Conservation (phyloP, 2,888 invertebrate genomes). For the Drosophila fulvimacula region DNA sequence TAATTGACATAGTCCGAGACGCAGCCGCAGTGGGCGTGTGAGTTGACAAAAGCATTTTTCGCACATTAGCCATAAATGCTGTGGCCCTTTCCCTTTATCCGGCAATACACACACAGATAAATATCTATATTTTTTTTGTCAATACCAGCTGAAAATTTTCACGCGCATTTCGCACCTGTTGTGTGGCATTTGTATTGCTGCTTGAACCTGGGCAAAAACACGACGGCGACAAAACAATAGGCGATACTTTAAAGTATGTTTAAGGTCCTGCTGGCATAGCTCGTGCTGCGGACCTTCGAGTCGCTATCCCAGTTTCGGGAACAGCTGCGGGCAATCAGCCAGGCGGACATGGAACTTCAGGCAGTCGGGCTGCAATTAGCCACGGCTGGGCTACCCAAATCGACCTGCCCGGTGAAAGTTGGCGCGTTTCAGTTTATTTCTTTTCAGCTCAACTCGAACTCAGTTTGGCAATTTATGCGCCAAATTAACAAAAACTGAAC, state of each 20-base stretch:
- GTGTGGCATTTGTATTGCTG: conserved; percentile 63
- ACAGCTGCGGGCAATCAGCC: conserved; percentile 48
- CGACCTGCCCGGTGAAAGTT: conserved; percentile 70
- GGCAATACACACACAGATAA: neutral
- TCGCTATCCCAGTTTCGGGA: conserved; percentile 1
- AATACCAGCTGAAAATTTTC: conserved; percentile 46
- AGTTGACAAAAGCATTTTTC: conserved; percentile 81
- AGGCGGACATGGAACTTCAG: conserved; percentile 26
- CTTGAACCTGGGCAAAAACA: conserved; percentile 55
- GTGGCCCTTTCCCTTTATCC: conserved; percentile 20
- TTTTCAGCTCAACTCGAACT: conserved; percentile 22
- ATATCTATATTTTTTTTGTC: conserved; percentile 8
- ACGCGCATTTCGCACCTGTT: conserved; percentile 71
- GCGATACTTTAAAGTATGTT: conserved; percentile 13
- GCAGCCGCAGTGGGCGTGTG: conserved; percentile 60
- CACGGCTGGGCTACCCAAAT: conserved; percentile 5
- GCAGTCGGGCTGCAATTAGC: conserved; percentile 9
- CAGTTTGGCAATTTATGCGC: conserved; percentile 54
- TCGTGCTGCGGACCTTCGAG: conserved; percentile 56
- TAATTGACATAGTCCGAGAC: conserved; percentile 64
- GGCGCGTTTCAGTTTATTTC: conserved; percentile 48
- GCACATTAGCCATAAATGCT: conserved; percentile 77
- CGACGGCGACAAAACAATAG: conserved; percentile 33
- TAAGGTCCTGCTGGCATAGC: conserved; percentile 50
- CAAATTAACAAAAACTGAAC: conserved; percentile 10